Evolutionary conservation across 2,797 vertebrate species (phyloP).

Genomic region (Carcharodon carcharias): DNA sequence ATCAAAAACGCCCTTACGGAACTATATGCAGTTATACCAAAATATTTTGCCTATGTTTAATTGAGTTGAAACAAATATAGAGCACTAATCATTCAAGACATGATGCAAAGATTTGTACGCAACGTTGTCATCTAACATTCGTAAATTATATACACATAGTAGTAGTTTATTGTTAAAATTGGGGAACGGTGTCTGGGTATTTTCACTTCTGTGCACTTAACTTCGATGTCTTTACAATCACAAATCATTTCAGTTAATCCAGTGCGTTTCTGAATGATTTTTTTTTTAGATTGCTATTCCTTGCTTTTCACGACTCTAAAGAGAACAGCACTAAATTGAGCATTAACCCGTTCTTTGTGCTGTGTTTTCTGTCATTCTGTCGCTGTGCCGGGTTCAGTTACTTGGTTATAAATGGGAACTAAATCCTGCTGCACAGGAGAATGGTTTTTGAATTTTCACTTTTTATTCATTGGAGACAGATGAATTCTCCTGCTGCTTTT

Average conservation of each 20-base stretch:
- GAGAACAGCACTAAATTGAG: not conserved
- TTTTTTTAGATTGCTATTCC: not conserved
- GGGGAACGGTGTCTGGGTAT: not conserved
- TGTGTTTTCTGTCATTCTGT: not conserved
- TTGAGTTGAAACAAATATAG: not conserved
- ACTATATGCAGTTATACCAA: not conserved
- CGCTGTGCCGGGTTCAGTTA: not conserved
- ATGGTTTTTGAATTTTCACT: not conserved
- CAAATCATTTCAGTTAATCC: not conserved
- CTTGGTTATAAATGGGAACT: not conserved
- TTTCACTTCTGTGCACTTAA: not conserved
- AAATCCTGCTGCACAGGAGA: not conserved
- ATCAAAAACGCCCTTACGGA: not conserved
- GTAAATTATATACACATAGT: not conserved
- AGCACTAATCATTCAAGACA: not conserved
- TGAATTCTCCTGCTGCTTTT: not conserved
- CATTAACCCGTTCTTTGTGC: not conserved
- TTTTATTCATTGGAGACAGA: not conserved
- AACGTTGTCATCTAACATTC: not conserved
- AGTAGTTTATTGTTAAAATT: not conserved
- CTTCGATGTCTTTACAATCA: not conserved
- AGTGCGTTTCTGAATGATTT: not conserved
- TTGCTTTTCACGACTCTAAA: not conserved
- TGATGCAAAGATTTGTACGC: not conserved
- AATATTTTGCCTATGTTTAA: not conserved